Evolutionary conservation across 2,113 vertebrate genomes (phyloP), one percentile per base, ranked within the genome.

Genomic region (Pedionomus torquatus): DNA sequence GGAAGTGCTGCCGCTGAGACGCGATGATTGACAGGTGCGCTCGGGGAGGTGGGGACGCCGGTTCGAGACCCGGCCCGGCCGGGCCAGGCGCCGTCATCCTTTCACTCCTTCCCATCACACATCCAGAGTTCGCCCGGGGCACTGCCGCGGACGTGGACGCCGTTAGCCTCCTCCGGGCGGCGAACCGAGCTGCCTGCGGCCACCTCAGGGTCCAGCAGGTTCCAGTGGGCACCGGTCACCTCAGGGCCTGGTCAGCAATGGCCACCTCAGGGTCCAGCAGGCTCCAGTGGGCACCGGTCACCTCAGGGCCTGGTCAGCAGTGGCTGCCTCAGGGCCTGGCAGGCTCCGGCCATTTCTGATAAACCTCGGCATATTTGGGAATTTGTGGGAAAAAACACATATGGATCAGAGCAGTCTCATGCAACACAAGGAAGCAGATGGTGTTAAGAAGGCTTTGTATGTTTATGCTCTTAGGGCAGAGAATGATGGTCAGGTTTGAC

Each of bases 21-120:
- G 69, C 88, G 1, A 23, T 5, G 85, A 7, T 11, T 10, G 54
- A 14, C 71, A 58, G n/a, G 20, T 0, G 4, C 8, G 2, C 2
- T 13, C 7, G 4, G 21, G 31, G 17, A 2, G 0, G 1, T 0
- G 7, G 2, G 3, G 0, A 2, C 1, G 0, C 10, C 1, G 35
- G 91, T 88, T 92, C 92, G 86, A 82, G 83, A 0, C 54, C 11
- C 4, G 20, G 1, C 5, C 0, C 0, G 6, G 17, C 8, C 6
- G 2, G 6, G 17, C 5, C 3, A 5, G 10, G 28, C 2, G 5
- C 4, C 2, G 13, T 8, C 25, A 12, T 9, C 1, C 1, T 1
- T 0, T 11, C 3, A 0, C 2, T 1, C 5, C 3, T 23, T 0
- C 2, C 0, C 4, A 1, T 4, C 6, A 7, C 2, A 7, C 18